phyloP scores from a whole-genome alignment of 2,888 invertebrate genomes.

The Oxystoma pomonae region DNA sequence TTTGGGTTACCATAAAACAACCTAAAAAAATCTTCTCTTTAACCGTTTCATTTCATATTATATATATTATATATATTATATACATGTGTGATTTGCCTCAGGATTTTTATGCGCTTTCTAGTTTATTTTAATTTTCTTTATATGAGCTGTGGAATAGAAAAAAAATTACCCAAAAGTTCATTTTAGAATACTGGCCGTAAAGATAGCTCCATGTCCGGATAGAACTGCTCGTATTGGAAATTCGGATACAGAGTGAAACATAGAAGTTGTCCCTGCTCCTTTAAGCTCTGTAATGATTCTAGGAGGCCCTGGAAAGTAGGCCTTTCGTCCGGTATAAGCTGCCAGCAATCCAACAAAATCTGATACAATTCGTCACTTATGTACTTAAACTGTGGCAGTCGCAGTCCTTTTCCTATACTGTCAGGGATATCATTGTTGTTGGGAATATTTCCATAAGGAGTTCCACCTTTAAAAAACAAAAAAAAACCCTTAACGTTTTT shows the following conservation, averaged over 20 bases:
- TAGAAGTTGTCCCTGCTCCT: conserved; percentile 30
- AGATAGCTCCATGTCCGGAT: conserved; percentile 42
- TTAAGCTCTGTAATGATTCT: conserved; percentile 30
- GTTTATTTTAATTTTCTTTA: no score
- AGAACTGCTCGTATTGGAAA: conserved; percentile 45
- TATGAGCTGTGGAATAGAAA: no score
- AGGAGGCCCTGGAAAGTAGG: conserved; percentile 63
- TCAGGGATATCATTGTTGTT: conserved; percentile 64
- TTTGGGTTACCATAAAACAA: no score
- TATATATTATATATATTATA: no score
- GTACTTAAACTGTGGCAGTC: conserved; percentile 70
- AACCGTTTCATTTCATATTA: no score
- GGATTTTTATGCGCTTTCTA: no score
- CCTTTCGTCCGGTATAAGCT: conserved; percentile 74
- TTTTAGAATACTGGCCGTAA: conserved; percentile 38
- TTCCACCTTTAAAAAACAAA: conserved; percentile 56
- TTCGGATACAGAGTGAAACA: conserved; percentile 40
- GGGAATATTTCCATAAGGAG: conserved; percentile 68
- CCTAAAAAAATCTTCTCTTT: no score
- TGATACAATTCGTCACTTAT: conserved; percentile 78
- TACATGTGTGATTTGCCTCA: no score
- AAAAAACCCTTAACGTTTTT: background rate
- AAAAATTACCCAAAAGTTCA: no score
- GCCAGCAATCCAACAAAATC: conserved; percentile 80
- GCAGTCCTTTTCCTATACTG: conserved; percentile 64